These are phyloP conservation scores for Danio aesculapii DNA, from an alignment of 2,797 vertebrate species.

Conservation along the genomic window DNA sequence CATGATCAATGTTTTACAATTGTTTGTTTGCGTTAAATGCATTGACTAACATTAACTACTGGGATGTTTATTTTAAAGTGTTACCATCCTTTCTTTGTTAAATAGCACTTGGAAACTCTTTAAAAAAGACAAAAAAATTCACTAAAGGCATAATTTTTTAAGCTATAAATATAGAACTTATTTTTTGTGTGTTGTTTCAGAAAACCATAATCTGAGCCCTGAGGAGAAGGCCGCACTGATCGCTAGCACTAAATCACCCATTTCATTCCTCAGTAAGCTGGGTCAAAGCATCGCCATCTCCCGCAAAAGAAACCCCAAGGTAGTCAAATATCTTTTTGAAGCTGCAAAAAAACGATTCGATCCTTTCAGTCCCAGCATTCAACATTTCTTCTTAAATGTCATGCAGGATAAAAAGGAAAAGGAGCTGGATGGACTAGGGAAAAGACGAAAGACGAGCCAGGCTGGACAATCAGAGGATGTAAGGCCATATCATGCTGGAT, in stretches of 20 bases:
- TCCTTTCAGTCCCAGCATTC: slow-evolving; percentile 1
- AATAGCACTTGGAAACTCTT: too few species aligned
- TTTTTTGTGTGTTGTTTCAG: slow-evolving; percentile 69
- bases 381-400: slow-evolving; percentile 46
- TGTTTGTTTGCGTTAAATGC: too few species aligned
- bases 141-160: too few species aligned
- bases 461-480: slow-evolving; percentile 91
- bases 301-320: slow-evolving; percentile 96
- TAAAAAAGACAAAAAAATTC: too few species aligned
- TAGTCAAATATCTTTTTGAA: slow-evolving; percentile 58
- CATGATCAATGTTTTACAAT: too few species aligned
- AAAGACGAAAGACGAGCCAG: slow-evolving; percentile 95
- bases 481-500: slow-evolving; percentile 66
- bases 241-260: slow-evolving; percentile 93
- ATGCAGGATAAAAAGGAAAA: slow-evolving; percentile 97
- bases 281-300: slow-evolving; percentile 97
- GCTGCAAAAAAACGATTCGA: not conserved
- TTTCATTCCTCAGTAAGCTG: slow-evolving; percentile 96
- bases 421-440: slow-evolving; percentile 89
- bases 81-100: too few species aligned
- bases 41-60: too few species aligned
- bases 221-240: slow-evolving; percentile 92
- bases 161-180: too few species aligned
- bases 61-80: too few species aligned
- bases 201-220: slow-evolving; percentile 87